Evolutionary conservation across 2,797 vertebrate genomes (phyloP).

Genomic region (Acomys russatus): DNA sequence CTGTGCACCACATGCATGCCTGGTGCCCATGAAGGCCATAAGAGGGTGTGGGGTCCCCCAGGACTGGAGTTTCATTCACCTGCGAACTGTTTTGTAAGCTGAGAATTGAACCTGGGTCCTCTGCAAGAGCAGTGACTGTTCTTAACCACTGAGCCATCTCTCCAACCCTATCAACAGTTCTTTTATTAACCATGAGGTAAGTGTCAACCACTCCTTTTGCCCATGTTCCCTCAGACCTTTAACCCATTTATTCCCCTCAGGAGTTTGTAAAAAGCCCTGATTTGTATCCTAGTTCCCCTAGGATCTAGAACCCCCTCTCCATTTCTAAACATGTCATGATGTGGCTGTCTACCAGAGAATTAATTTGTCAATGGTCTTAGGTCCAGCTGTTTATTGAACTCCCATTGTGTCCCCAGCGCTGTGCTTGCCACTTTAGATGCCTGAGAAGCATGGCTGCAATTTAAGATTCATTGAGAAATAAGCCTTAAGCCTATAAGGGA

Average conservation of each 20-base stretch:
- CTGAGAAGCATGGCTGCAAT: not conserved
- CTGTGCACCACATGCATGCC: not conserved
- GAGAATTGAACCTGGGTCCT: not conserved
- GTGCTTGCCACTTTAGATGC: not conserved
- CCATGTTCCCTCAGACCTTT: not conserved
- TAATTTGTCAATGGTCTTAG: not conserved
- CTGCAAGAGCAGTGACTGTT: not conserved
- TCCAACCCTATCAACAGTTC: not conserved
- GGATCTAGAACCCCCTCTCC: not conserved
- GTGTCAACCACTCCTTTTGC: not conserved
- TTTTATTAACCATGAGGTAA: not conserved
- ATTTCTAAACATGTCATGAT: not conserved
- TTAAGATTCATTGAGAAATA: constrained; percentile 41
- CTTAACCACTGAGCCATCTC: not conserved
- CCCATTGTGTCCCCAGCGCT: not conserved
- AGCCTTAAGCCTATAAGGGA: not conserved
- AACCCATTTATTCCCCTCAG: not conserved
- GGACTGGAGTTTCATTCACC: not conserved
- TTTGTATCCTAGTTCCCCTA: not conserved
- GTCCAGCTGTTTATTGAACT: not conserved
- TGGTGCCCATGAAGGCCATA: not conserved
- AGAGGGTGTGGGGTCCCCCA: not conserved
- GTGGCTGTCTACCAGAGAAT: not conserved
- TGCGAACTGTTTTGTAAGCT: not conserved
- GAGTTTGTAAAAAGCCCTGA: not conserved